Percentiles rank a stretch among this genome's conserved stretches.
Conservation (phyloP, 2,888 invertebrate genomes). For the Polymixis lichenea region DNA sequence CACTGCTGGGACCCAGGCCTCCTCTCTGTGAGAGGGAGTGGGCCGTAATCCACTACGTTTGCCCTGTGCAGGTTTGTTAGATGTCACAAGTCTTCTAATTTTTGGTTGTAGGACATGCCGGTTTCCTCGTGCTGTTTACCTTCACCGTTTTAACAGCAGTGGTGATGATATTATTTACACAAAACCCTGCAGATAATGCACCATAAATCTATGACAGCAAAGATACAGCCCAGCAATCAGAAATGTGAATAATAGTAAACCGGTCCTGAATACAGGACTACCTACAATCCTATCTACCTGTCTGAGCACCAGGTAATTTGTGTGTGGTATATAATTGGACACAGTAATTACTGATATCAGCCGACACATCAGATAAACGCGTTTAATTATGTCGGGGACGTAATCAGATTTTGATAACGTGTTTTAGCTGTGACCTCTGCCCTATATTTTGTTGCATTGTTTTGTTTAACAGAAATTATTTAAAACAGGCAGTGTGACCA, state of each 20-base stretch:
- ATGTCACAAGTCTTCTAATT: too few species aligned
- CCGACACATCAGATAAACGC: conserved; percentile 58
- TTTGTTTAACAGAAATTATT: conserved; percentile 1
- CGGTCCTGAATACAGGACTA: neutral
- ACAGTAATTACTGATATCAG: conserved; percentile 62
- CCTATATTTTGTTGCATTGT: conserved; percentile 12
- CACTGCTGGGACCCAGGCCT: too few species aligned
- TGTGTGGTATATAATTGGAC: conserved; percentile 54
- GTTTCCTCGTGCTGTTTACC: too few species aligned
- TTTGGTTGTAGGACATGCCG: too few species aligned
- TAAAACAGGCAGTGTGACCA: neutral
- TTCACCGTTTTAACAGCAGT: too few species aligned
- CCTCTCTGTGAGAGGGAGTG: too few species aligned
- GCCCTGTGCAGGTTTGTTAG: too few species aligned
- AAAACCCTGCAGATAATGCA: neutral
- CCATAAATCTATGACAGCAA: conserved; percentile 6
- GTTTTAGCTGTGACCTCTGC: conserved; percentile 44
- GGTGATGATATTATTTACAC: too few species aligned
- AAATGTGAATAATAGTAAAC: conserved; percentile 17
- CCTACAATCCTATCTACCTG: conserved; percentile 17
- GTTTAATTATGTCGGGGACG: conserved; percentile 56
- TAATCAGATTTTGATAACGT: conserved; percentile 55
- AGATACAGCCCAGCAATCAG: neutral
- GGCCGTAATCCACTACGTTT: too few species aligned
- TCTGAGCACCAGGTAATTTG: conserved; percentile 46